Evolutionary conservation across 2,888 invertebrate genomes (phyloP), one percentile per base, ranked within the genome.

Genomic region (Gisinianus flammeolus): DNA sequence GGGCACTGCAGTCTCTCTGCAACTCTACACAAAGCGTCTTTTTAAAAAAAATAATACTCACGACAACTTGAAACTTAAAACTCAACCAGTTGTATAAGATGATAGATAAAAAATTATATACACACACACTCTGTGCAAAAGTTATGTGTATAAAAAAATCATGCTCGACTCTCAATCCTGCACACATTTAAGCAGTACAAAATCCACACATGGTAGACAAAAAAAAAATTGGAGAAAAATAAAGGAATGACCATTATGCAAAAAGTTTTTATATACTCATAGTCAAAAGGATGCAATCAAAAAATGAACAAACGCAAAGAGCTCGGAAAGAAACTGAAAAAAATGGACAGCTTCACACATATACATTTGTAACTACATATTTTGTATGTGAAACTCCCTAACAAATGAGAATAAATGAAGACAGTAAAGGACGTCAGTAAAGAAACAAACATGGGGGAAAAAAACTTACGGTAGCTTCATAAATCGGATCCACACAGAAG

Each of bases 401-500:
- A 62, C 62, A 26, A 62, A 62, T 62, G 62, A 62, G 10, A 26
- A n/a, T 62, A 62, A 62, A 62, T 62, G 24, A 62, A 62, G 62
- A 62, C 24, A 62, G 26, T 62, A 44, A 44, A 35, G 12, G 56
- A 58, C 16, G 2, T 22, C 56, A 10, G 44, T 10, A 58, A 3
- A 58, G 2, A 58, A 8, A 26, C 28, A 62, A 62, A n/a, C n/a
- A n/a, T n/a, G n/a, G n/a, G n/a, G n/a, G n/a, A n/a, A n/a, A n/a
- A n/a, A n/a, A n/a, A n/a, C 84, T 44, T 83, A 85, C 80, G 78
- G 91, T 87, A 94, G 94, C 82, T 91, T 87, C 95, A 95, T 87
- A 80, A 19, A 94, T 94, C 0, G 95, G 94, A 86, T 95, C 94
- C 82, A 95, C 92, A 86, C 95, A 96, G 73, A 93, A 92, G 0